Percentiles rank a stretch among this genome's conserved stretches.
Evolutionary conservation across 2,797 vertebrate genomes (phyloP).

Genomic region (Myiothlypis chrysogaster): DNA sequence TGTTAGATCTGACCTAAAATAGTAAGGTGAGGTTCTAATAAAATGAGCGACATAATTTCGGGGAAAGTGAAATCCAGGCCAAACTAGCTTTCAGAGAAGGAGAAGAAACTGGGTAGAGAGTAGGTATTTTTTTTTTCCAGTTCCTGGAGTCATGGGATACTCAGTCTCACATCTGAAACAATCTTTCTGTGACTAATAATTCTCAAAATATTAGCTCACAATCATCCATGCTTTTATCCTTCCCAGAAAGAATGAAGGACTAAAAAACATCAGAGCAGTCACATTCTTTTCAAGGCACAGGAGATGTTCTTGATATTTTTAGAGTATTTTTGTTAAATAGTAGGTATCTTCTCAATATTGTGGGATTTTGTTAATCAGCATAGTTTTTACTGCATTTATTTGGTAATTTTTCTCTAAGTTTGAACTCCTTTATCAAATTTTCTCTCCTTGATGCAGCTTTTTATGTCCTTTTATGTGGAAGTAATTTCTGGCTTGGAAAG

Average conservation of each 20-base stretch:
- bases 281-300: background rate
- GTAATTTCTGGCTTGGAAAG: background rate
- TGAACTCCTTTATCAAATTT: background rate
- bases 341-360: background rate
- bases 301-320: background rate
- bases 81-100: background rate
- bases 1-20: background rate
- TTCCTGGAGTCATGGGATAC: background rate
- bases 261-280: background rate
- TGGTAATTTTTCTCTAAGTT: background rate
- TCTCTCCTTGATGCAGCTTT: background rate
- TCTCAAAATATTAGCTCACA: background rate
- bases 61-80: background rate
- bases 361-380: background rate
- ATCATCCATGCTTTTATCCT: background rate
- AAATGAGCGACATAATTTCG: background rate
- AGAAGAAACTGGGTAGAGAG: background rate
- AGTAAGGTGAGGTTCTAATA: background rate
- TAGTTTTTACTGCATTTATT: background rate
- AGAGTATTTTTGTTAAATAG: background rate
- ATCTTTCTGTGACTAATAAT: background rate
- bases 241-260: background rate
- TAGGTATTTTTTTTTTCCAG: background rate
- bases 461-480: background rate
- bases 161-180: background rate